phyloP scores from a whole-genome alignment of 1,140 invertebrate genomes.

The Drosophila novamexicana region DNA sequence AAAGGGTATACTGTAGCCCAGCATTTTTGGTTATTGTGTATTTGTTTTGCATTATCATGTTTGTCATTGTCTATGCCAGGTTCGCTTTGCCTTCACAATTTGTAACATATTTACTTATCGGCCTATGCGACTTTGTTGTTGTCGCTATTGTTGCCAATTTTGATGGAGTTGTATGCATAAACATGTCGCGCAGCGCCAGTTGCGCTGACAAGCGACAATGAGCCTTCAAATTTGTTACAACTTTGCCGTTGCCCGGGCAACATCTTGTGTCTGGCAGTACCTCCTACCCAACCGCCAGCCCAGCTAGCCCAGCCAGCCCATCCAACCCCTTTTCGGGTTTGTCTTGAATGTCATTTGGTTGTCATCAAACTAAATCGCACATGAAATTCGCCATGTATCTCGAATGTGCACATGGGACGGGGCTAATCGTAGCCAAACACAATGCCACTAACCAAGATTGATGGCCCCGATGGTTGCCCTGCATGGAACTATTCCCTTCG shows the following conservation, averaged over 20 bases:
- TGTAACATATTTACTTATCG: conserved; percentile 79
- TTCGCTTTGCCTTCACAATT: conserved; percentile 58
- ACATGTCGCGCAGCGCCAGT: conserved; percentile 76
- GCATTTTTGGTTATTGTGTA: not conserved
- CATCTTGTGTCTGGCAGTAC: conserved; percentile 53
- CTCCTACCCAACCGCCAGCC: conserved; percentile 9
- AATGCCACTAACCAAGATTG: conserved; percentile 68
- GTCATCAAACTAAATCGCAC: conserved; percentile 49
- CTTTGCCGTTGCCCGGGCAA: conserved; percentile 54
- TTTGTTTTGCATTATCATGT: conserved; percentile 40
- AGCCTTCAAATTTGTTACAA: conserved; percentile 67
- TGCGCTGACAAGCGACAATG: conserved; percentile 80
- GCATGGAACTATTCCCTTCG: conserved; percentile 13
- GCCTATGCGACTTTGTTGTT: conserved; percentile 24
- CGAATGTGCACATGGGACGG: conserved; percentile 2
- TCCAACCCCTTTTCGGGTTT: conserved; percentile 4
- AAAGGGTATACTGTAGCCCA: conserved; percentile 12
- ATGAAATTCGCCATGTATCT: conserved; percentile 36
- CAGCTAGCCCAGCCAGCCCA: no score
- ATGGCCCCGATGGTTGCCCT: conserved; percentile 30
- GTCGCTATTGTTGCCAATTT: conserved; percentile 54
- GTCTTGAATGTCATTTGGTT: conserved; percentile 39
- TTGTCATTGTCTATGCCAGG: conserved; percentile 48
- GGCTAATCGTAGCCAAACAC: conserved; percentile 19
- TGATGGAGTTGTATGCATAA: conserved; percentile 83